Evolutionary conservation across 2,113 vertebrate genomes (phyloP).

Genomic region (Peromyscus leucopus): DNA sequence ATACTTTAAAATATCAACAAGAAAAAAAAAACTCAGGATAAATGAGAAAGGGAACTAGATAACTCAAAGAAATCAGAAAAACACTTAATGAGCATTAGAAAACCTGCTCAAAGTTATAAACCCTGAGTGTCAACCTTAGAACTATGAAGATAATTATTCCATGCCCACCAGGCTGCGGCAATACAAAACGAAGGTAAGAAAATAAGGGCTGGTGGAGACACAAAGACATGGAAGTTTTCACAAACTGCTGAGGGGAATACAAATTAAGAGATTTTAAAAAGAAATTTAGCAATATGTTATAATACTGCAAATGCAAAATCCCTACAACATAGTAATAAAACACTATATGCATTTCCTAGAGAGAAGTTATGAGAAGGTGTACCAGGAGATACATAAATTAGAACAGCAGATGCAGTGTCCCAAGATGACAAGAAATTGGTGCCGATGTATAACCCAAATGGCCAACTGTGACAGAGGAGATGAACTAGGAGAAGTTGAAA

Average conservation of each 20-base stretch:
- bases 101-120: constrained; percentile 29
- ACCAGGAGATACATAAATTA: background rate
- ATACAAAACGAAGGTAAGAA: background rate
- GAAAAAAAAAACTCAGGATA: constrained; percentile 45
- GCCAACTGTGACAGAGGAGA: background rate
- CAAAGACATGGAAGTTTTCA: background rate
- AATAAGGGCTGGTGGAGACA: background rate
- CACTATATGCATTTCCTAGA: background rate
- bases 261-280: constrained; percentile 20
- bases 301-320: background rate
- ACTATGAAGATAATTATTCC: background rate
- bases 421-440: background rate
- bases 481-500: constrained; percentile 4
- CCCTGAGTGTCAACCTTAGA: background rate
- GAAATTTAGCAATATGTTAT: background rate
- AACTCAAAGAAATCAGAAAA: background rate
- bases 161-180: background rate
- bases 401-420: background rate
- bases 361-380: background rate
- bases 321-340: background rate
- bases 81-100: background rate
- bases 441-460: background rate
- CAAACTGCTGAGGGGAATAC: background rate
- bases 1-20: background rate
- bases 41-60: background rate